phyloP scores from a whole-genome alignment of 2,888 invertebrate genomes.

The Sceliomorpha sp. region DNA sequence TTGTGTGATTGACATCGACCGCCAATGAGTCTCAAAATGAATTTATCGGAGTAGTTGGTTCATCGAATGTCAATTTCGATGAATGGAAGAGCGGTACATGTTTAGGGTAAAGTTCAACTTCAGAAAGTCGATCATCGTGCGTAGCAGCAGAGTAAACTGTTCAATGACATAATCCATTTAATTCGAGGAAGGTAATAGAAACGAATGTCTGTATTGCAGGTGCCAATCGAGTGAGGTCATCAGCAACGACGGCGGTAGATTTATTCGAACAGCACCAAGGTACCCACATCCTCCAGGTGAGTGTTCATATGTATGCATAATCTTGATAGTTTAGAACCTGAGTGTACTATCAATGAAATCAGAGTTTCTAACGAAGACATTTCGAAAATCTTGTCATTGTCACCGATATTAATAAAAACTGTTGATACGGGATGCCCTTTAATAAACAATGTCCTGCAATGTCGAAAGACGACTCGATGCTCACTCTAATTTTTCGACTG shows the following conservation, averaged over 20 bases:
- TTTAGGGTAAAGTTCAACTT: constrained; percentile 15
- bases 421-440: too few relatives aligned
- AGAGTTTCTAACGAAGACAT: too few relatives aligned
- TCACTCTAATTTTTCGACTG: too few relatives aligned
- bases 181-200: not conserved
- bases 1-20: constrained; percentile 53
- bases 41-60: constrained; percentile 56
- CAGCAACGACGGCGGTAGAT: constrained; percentile 89
- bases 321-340: constrained; percentile 2
- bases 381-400: too few relatives aligned
- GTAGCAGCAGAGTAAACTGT: not conserved
- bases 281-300: constrained; percentile 97
- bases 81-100: constrained; percentile 41
- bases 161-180: constrained; percentile 1
- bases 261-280: constrained; percentile 98
- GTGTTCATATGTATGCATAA: constrained; percentile 17
- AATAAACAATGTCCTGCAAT: too few relatives aligned
- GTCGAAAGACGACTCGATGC: too few relatives aligned
- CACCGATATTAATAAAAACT: too few relatives aligned
- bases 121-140: not conserved
- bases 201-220: constrained; percentile 83
- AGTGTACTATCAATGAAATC: too few relatives aligned
- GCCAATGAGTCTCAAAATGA: constrained; percentile 25
- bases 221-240: constrained; percentile 87
- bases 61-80: constrained; percentile 44